phyloP scores from a whole-genome alignment of 2,888 invertebrate species.

The Corbicula japonica region DNA sequence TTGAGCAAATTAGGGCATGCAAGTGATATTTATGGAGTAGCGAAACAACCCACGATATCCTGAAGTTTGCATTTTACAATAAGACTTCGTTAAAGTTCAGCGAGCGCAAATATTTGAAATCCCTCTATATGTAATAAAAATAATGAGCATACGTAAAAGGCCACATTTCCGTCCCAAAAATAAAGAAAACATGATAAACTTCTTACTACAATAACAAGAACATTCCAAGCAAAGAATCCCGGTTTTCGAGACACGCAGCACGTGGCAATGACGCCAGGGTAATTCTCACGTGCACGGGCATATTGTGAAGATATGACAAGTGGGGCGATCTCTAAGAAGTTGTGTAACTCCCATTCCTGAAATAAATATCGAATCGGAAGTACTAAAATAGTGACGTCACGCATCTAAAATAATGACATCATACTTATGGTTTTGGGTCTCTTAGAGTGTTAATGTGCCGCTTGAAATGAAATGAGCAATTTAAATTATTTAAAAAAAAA shows the following conservation, averaged over 20 bases:
- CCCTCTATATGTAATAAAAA: too few relatives aligned
- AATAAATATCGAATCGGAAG: too few relatives aligned
- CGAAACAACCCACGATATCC: too few relatives aligned
- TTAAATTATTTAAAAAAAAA: neutral
- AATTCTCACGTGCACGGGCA: slow-evolving; percentile 70
- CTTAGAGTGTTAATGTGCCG: neutral
- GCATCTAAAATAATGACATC: neutral
- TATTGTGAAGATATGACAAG: slow-evolving; percentile 64
- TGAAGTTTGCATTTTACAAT: neutral
- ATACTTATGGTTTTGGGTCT: neutral
- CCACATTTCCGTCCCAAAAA: neutral
- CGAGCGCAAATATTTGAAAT: neutral
- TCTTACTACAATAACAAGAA: slow-evolving; percentile 84
- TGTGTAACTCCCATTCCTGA: slow-evolving; percentile 84
- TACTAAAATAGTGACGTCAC: slow-evolving; percentile 16
- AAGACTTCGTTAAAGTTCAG: neutral
- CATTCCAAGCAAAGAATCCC: slow-evolving; percentile 86
- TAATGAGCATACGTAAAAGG: too few relatives aligned
- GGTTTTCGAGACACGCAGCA: slow-evolving; percentile 83
- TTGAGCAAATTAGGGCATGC: too few relatives aligned
- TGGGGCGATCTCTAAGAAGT: slow-evolving; percentile 75
- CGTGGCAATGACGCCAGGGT: slow-evolving; percentile 82
- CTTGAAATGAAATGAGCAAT: neutral
- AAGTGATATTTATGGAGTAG: too few relatives aligned
- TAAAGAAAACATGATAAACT: neutral